Percentiles rank a stretch among this genome's conserved stretches.
These are phyloP conservation scores for Macrosiphum euphorbiae DNA, from an alignment of 2,888 invertebrate species.

Conservation along the genomic window DNA sequence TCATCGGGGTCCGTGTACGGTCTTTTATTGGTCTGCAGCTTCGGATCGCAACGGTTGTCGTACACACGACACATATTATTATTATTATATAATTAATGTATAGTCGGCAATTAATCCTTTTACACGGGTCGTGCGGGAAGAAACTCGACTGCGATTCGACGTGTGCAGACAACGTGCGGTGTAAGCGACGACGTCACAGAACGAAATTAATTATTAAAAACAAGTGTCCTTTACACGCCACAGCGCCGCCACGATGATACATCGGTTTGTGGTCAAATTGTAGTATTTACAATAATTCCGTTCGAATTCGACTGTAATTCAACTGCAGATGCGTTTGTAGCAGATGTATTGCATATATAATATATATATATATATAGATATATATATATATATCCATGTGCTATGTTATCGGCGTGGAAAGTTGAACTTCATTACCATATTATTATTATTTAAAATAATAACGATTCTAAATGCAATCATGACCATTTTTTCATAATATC, in stretches of 20 bases:
- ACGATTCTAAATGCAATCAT: too few species aligned
- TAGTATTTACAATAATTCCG: background rate
- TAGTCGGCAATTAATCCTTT: background rate
- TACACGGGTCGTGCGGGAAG: background rate
- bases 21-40: background rate
- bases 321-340: background rate
- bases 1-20: background rate
- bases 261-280: background rate
- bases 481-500: background rate
- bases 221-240: background rate
- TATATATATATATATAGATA: background rate
- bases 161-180: background rate
- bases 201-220: conserved; percentile 10
- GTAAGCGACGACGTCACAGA: background rate
- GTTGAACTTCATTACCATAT: background rate
- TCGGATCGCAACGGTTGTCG: background rate
- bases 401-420: background rate
- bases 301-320: background rate
- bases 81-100: background rate
- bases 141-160: background rate
- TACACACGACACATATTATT: background rate
- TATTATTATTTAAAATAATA: background rate
- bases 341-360: background rate
- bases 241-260: background rate
- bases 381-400: background rate